A percentile compares a stretch with the other conserved stretches of the same genome.
Evolutionary conservation across 2,888 invertebrate species (phyloP).

Genomic region (Timema podura): DNA sequence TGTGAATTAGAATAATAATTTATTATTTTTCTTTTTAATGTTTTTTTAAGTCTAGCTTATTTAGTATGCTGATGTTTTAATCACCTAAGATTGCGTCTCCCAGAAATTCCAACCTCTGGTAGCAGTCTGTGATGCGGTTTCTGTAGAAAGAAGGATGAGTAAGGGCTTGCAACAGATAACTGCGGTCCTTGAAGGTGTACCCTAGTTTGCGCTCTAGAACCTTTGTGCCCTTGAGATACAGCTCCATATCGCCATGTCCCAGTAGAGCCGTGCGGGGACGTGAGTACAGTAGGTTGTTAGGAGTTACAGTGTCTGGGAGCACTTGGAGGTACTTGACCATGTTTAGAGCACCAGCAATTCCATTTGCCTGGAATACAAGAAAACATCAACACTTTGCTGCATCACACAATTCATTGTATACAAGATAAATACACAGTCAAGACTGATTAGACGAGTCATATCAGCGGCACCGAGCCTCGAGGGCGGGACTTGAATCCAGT

Average conservation of each 20-base stretch:
- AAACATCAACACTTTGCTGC: not conserved
- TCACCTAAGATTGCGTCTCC: constrained; percentile 83
- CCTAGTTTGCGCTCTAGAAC: constrained; percentile 59
- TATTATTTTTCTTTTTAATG: too few relatives aligned
- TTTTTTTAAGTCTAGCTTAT: too few relatives aligned
- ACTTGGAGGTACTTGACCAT: constrained; percentile 63
- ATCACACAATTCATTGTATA: too few relatives aligned
- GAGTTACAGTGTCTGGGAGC: constrained; percentile 46
- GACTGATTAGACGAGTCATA: too few relatives aligned
- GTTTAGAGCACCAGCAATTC: constrained; percentile 50
- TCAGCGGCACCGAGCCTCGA: too few relatives aligned
- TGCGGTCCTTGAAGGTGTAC: constrained; percentile 76
- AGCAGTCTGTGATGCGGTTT: constrained; percentile 80
- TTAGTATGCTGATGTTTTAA: too few relatives aligned
- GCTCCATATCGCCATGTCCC: constrained; percentile 13
- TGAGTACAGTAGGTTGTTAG: constrained; percentile 37
- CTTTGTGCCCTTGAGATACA: constrained; percentile 42
- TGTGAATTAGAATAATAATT: too few relatives aligned
- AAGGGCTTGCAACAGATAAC: constrained; percentile 82
- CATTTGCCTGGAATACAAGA: constrained; percentile 46
- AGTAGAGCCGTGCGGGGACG: constrained; percentile 39
- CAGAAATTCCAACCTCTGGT: constrained; percentile 86
- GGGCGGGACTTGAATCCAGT: too few relatives aligned
- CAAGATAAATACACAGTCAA: too few relatives aligned
- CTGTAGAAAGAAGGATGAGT: constrained; percentile 86